phyloP scores from a whole-genome alignment of 2,888 invertebrate genomes.

The Vesta saturnalis region DNA sequence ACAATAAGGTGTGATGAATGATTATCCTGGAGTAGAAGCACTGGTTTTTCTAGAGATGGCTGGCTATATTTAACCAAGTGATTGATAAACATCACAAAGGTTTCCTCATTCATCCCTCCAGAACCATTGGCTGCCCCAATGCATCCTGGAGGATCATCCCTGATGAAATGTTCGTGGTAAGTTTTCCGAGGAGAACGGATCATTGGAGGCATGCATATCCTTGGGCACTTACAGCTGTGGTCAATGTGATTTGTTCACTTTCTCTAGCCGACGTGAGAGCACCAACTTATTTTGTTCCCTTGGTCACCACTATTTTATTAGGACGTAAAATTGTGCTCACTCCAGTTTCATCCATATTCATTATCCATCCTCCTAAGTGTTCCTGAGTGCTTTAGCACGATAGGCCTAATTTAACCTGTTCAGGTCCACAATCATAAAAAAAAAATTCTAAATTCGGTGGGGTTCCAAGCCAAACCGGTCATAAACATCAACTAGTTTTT shows the following conservation, averaged over 20 bases:
- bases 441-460: no score
- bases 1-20: conserved; percentile 12
- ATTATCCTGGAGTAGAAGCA: conserved; percentile 8
- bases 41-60: conserved; percentile 7
- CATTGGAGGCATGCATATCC: neutral
- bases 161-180: no score
- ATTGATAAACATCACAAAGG: neutral
- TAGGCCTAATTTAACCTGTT: no score
- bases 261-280: neutral
- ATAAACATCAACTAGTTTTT: no score
- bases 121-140: neutral
- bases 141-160: neutral
- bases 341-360: neutral
- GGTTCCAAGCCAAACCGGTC: neutral
- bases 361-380: no score
- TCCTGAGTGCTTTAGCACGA: no score
- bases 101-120: neutral
- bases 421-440: no score
- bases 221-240: neutral
- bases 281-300: neutral
- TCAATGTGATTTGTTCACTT: neutral
- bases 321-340: neutral
- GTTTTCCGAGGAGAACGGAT: no score
- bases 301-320: neutral
- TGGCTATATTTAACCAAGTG: conserved; percentile 2